A percentile compares a stretch with the other conserved stretches of the same genome.
phyloP scores from a whole-genome alignment of 2,888 invertebrate species.

The Ophion ellenae region DNA sequence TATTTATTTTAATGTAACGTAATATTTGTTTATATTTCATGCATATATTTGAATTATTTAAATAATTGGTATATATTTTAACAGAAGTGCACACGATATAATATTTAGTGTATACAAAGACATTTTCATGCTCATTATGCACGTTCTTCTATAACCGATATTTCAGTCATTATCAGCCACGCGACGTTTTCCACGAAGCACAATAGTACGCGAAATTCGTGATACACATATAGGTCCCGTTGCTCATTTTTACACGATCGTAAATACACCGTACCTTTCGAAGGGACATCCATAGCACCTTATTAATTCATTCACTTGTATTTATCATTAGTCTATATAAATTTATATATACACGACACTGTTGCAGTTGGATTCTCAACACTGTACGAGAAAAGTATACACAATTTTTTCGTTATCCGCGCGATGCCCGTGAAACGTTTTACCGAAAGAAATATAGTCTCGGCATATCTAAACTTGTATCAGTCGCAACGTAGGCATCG shows the following conservation, averaged over 20 bases:
- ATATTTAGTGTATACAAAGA: neutral
- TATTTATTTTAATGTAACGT: no score
- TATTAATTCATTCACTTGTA: neutral
- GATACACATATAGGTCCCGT: neutral
- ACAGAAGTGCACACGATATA: no score
- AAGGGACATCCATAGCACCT: constrained; percentile 33
- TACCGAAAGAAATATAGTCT: neutral
- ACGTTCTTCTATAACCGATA: neutral
- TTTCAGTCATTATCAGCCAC: neutral
- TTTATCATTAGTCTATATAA: neutral
- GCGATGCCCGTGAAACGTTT: constrained; percentile 4
- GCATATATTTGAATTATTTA: no score
- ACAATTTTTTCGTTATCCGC: neutral
- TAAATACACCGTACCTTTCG: constrained; percentile 30
- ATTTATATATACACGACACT: neutral
- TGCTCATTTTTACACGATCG: no score
- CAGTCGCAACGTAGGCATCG: constrained; percentile 65
- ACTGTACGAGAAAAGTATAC: neutral
- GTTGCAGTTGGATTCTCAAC: neutral
- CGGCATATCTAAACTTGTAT: constrained; percentile 62
- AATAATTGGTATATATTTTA: no score
- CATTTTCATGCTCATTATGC: neutral
- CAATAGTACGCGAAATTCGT: neutral
- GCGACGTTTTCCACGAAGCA: neutral
- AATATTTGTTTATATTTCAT: no score